Conservation (phyloP, 2,888 invertebrate genomes). For the Acholoe squamosa region DNA sequence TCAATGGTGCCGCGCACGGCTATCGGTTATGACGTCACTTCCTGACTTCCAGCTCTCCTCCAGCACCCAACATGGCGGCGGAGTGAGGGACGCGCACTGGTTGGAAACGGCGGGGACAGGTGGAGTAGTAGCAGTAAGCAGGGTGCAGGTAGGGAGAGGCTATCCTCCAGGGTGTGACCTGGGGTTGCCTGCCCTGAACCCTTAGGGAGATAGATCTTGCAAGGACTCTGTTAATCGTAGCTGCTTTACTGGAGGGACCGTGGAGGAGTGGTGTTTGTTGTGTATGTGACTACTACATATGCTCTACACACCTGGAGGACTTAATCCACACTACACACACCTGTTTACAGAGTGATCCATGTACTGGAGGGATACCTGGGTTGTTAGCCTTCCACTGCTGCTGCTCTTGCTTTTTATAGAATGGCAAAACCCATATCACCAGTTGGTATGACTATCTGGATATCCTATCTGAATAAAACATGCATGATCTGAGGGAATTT, state of each 20-base stretch:
- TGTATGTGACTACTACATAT: not conserved
- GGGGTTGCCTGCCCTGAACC: too few species aligned
- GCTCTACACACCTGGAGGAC: too few species aligned
- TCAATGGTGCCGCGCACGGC: not conserved
- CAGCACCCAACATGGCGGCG: constrained; percentile 39
- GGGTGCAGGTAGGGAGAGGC: not conserved
- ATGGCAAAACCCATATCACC: too few species aligned
- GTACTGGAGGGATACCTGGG: too few species aligned
- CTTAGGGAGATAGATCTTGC: too few species aligned
- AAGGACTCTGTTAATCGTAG: not conserved
- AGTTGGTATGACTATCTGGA: too few species aligned
- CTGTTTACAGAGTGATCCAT: too few species aligned
- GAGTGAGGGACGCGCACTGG: constrained; percentile 52
- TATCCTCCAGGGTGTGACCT: not conserved
- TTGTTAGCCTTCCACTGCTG: too few species aligned
- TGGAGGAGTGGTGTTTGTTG: not conserved
- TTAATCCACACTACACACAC: too few species aligned
- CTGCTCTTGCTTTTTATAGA: too few species aligned
- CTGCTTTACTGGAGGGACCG: not conserved
- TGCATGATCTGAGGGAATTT: too few species aligned
- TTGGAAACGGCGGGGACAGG: constrained; percentile 30
- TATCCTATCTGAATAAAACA: too few species aligned
- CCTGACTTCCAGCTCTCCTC: not conserved
- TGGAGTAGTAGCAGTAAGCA: not conserved
- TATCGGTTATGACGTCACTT: constrained; percentile 16